Base-by-base conservation (phyloP, 2,797 vertebrate species). In the Sebastes iracundus region DNA sequence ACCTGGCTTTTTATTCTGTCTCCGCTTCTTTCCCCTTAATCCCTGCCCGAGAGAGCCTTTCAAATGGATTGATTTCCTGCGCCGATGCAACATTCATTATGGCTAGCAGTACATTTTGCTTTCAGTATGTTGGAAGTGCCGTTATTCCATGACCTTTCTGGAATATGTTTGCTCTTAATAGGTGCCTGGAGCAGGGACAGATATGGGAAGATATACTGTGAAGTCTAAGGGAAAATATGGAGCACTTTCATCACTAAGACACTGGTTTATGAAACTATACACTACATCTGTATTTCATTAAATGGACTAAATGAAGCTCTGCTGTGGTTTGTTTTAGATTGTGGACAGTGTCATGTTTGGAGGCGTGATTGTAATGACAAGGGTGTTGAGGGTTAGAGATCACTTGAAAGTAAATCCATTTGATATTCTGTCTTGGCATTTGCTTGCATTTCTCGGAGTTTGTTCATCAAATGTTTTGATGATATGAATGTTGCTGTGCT, bases 91-190 rank as follows among this genome's bases (percentile, higher is more conserved):
- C 88, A 81, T 88, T 91, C 86, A 92, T 92, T 79, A 90, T 69
- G 71, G 68, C 71, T 89, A 56, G 72, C 85, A 87, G 77, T 85
- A 79, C 88, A 84, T 91, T 88, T 87, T 79, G 83, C 79, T 90
- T 75, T 89, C 77, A 83, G 74, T 85, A 59, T 88, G 75, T 88
- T 88, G 64, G 80, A 91, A 88, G 82, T 80, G 88, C 84, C 25
- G 81, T 87, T 91, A 89, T 90, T 88, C 81, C 69, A 27, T 94
- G 92, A 94, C 92, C 85, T 94, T 93, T 93, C 52, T 67, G 70
- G 86, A 92, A 92, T 88, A 88, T 88, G 85, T 90, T 80, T 83
- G 72, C 72, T 74, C 73, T 87, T 86, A 81, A 88, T 87, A 78
- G 67, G 32, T 56, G 64, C 83, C 86, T 74, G 79, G 63, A 86